These are phyloP conservation scores for Drosophila simulans DNA, from an alignment of 1,140 invertebrate species.

Conservation along the genomic window DNA sequence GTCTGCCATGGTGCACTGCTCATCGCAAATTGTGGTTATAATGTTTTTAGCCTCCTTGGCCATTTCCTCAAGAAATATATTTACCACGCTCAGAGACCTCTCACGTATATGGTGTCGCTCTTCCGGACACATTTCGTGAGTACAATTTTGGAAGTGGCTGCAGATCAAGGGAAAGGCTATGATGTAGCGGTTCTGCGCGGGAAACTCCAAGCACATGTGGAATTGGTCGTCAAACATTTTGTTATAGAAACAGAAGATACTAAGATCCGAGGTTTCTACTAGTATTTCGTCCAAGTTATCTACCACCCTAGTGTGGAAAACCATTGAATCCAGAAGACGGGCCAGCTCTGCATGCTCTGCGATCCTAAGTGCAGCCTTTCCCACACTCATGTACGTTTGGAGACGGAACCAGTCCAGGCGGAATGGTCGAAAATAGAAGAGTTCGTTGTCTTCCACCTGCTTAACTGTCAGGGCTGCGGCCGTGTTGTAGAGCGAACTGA, in stretches of 20 bases:
- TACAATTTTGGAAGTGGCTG: conserved; percentile 98
- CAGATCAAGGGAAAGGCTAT: conserved; percentile 99
- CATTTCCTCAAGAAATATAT: conserved; percentile 99
- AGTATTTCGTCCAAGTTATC: conserved; percentile 99
- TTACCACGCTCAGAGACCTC: conserved; percentile 97
- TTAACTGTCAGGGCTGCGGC: conserved; percentile 95
- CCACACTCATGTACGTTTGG: conserved; percentile 96
- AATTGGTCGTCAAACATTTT: conserved; percentile 99
- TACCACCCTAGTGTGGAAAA: conserved; percentile 99
- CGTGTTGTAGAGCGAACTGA: conserved; percentile 96
- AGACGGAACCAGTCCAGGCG: conserved; percentile 98
- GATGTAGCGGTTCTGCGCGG: conserved; percentile 98
- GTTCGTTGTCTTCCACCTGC: conserved; percentile 98
- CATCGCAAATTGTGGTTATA: conserved; percentile 98
- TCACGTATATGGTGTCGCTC: conserved; percentile 98
- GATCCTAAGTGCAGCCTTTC: conserved; percentile 92
- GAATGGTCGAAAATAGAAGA: conserved; percentile 98
- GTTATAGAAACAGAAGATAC: conserved; percentile 98
- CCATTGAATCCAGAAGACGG: conserved; percentile 96
- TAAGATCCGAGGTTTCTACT: conserved; percentile 98
- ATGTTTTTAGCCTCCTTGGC: conserved; percentile 99
- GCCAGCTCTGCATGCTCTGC: conserved; percentile 95
- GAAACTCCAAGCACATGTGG: conserved; percentile 99
- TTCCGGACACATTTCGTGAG: conserved; percentile 99
- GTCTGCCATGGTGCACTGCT: conserved; percentile 97